These are phyloP conservation scores for Stenodema calcarata DNA, from an alignment of 2,888 invertebrate species.

Conservation along the genomic window DNA sequence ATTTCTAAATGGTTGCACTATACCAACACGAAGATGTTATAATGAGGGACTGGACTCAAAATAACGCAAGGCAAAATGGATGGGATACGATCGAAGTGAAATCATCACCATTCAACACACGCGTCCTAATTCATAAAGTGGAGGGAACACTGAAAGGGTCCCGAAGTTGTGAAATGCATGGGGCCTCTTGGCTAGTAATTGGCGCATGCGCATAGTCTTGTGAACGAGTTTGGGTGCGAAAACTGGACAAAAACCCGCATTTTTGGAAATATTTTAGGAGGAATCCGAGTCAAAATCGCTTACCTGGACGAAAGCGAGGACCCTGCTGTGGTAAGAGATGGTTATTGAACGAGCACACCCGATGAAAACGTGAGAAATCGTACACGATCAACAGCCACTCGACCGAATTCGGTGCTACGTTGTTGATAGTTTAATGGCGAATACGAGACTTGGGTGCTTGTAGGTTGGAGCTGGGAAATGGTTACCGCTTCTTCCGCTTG, in stretches of 20 bases:
- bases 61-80: too few species aligned
- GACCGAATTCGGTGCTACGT: not conserved
- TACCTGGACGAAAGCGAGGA: not conserved
- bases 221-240: not conserved
- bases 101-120: not conserved
- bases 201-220: constrained; percentile 48
- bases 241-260: not conserved
- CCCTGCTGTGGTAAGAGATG: not conserved
- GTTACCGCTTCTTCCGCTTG: not conserved
- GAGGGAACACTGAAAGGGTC: constrained; percentile 35
- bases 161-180: constrained; percentile 5
- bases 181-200: not conserved
- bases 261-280: not conserved
- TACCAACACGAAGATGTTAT: too few species aligned
- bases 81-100: not conserved
- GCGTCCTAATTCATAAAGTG: not conserved
- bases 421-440: constrained; percentile 51
- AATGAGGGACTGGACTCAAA: too few species aligned
- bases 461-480: not conserved
- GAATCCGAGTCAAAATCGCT: not conserved
- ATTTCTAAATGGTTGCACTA: too few species aligned
- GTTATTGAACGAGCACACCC: not conserved
- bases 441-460: not conserved
- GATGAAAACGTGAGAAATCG: not conserved
- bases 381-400: not conserved